Evolutionary conservation across 1,140 invertebrate genomes (phyloP), one percentile per base, ranked within the genome.

Genomic region (Nomia melanderi): DNA sequence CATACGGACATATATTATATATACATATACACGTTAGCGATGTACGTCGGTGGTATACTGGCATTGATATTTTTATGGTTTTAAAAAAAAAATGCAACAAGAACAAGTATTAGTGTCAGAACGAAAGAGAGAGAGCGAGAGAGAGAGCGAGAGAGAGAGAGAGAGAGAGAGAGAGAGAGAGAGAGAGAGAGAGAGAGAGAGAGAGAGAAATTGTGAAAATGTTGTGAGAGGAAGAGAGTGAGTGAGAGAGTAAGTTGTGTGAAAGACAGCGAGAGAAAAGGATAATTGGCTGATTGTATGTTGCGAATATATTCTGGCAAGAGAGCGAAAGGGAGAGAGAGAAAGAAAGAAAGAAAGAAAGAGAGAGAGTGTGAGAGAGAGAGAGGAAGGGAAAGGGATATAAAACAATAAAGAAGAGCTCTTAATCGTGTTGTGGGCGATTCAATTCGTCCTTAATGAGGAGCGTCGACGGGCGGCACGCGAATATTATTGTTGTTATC

Each of bases 11-110:
- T 65, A 56, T 82, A 72, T 67, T 76, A 77, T 82, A 77, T 69
- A 81, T 64, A 80, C 75, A 78, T 84, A 87, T 86, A 77, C 75
- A 86, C 70, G 78, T 85, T 83, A 82, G 78, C 72, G 54, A 79
- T 75, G 77, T 86, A 83, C 59, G 78, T 77, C 78, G 67, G 74
- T 80, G 74, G 65, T 84, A 82, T 80, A 77, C 66, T 80, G 73
- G 75, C 81, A 81, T 84, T 64, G 72, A 81, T 82, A 86, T 86
- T 86, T 84, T 79, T 76, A 72, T 84, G 70, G 81, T 83, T 83
- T 78, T 80, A 77, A 73, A 84, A 65, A 74, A 74, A 59, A 75
- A 77, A 73, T 62, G 33, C 39, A 63, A 73, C 44, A 71, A 44
- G 12, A 39, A 72, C 62, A 72, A 64, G 23, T 77, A 63, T 67